Base-by-base conservation (phyloP, 1,140 invertebrate species). In the Coelopa frigida region DNA sequence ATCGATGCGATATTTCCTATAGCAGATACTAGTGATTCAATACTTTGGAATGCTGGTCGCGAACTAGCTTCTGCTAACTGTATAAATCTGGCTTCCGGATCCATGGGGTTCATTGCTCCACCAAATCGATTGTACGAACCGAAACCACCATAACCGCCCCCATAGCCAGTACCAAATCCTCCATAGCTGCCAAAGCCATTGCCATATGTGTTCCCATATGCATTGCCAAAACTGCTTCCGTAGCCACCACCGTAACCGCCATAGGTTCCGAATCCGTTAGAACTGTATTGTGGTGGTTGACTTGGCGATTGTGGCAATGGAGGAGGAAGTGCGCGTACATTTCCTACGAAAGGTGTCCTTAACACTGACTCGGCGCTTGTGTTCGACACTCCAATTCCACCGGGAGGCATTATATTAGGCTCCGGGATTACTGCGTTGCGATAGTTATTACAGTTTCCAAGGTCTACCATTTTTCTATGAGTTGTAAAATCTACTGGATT, bases 1-100 rank as follows among this genome's bases (percentile, higher is more conserved):
- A 98, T 95, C 78, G 94, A 92, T 18, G 91, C 89, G 8, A 98
- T 80, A 37, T 94, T 94, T 20, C 84, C 84, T 61, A 96, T 89
- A 15, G 94, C 89, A 48, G 84, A 79, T 0, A 98, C 88, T 47
- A 98, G 75, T 47, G 88, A 87, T 73, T 97, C 91, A 55, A 98
- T 90, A 12, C 89, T 94, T 58, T 94, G 84, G 72, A 98, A 98
- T 14, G 94, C 88, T 43, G 85, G 83, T 42, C 91, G 75, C 0
- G 91, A 89, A 57, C 82, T 91, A 57, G 95, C 90, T 75, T 94
- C 89, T 7, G 90, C 89, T 55, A 89, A 78, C 61, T 89, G 84
- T 45, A 88, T 80, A 68, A 94, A 87, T 38, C 84, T 83, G 54
- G 52, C 58, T 50, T 64, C 58, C 2, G 67, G 56, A 53, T 71